A percentile compares a stretch with the other conserved stretches of the same genome.
Evolutionary conservation across 1,140 invertebrate genomes (phyloP).

Genomic region (Drosophila novamexicana): DNA sequence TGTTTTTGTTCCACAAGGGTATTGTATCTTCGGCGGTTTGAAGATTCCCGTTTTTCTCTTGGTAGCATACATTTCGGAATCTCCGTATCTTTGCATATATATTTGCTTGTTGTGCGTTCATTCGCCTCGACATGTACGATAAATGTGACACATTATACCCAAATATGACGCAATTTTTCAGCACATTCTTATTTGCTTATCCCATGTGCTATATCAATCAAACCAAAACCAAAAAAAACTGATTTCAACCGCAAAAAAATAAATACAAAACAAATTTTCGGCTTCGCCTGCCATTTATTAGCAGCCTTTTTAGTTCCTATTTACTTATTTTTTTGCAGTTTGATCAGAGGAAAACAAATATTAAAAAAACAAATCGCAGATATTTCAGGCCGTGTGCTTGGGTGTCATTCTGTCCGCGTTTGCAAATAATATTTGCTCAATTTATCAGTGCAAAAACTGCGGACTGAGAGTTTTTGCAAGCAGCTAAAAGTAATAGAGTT

Average conservation of each 20-base stretch:
- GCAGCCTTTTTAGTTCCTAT: constrained; percentile 12
- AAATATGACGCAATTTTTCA: constrained; percentile 74
- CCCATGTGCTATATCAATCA: constrained; percentile 48
- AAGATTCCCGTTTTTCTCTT: neutral
- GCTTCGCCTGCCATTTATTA: constrained; percentile 34
- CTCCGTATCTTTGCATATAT: neutral
- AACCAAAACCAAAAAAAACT: constrained; percentile 26
- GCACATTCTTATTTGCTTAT: constrained; percentile 52
- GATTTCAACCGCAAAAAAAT: neutral
- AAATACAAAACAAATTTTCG: constrained; percentile 15
- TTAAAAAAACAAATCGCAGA: neutral
- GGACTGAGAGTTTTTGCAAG: constrained; percentile 4
- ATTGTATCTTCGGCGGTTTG: no score
- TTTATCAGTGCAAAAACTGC: constrained; percentile 10
- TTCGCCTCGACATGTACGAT: constrained; percentile 37
- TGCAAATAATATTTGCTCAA: constrained; percentile 14
- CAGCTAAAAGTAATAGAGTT: constrained; percentile 43
- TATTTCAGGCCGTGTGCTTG: neutral
- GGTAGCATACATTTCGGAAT: constrained; percentile 13
- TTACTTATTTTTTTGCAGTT: constrained; percentile 2
- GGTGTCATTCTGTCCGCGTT: no score
- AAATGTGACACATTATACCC: constrained; percentile 71
- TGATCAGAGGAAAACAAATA: neutral
- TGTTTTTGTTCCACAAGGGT: no score
- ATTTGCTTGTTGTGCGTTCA: constrained; percentile 19